Evolutionary conservation across 2,888 invertebrate genomes (phyloP), one percentile per base, ranked within the genome.

Genomic region (Morpho helenor): DNA sequence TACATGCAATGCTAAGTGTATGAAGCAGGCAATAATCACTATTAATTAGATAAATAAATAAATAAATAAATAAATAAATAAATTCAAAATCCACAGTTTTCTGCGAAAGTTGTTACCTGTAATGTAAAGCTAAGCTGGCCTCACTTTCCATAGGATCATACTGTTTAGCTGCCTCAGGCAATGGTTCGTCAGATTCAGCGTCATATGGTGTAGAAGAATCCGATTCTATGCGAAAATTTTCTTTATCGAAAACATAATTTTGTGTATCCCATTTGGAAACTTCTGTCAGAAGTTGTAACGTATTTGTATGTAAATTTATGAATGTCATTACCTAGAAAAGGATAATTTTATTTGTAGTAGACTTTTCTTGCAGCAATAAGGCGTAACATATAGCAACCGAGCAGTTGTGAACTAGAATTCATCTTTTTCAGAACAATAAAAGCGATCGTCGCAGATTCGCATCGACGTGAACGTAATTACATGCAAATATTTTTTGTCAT

Each of bases 231-330:
- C 84, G 78, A 68, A 93, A 92, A 56, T 86, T 85, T 55, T 92
- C 91, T 55, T 91, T 85, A 72, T 93, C 92, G 68, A 93, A 93
- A 5, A 90, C 79, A 54, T 92, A 86, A 31, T 89, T 80, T 3
- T 88, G 85, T 7, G 92, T 91, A 39, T 92, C 93, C 88, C 92
- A 93, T 72, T 89, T 91, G 5, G 91, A 87, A 5, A 93, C 87
- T 57, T 92, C 92, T 7, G 91, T 84, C 51, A 93, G 75, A 6
- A 93, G 72, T 68, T 92, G 91, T 6, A 93, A 80, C 0, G 93
- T 91, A 67, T 91, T 91, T 57, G 88, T 87, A 62, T 94, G 93
- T 8, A 93, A 81, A 61, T 91, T 87, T 72, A 93, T 80, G 68
- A 93, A 94, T 8, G 85, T 87, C 16, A 75, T 73, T 0, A 93